Percentiles rank a stretch among this genome's conserved stretches.
Conservation (phyloP, 2,113 vertebrate genomes). For the Colistium nudipinnis region DNA sequence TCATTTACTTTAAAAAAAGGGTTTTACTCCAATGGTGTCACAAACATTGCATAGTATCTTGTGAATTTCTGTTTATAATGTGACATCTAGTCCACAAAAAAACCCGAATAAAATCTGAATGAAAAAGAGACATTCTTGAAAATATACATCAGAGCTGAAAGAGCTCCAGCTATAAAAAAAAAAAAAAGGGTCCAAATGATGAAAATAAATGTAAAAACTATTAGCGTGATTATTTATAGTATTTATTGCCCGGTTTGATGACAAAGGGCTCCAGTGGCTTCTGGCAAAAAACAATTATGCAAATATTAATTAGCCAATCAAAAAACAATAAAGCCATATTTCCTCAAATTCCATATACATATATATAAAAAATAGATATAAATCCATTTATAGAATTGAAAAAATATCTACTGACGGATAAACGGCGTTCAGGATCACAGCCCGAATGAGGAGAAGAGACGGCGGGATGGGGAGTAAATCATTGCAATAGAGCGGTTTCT, state of each 20-base stretch:
- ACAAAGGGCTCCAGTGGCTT: constrained; percentile 71
- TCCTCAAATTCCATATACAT: neutral
- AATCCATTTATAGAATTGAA: constrained; percentile 36
- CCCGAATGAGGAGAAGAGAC: constrained; percentile 45
- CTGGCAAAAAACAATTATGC: constrained; percentile 74
- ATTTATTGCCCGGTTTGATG: constrained; percentile 51
- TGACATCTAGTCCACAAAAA: neutral
- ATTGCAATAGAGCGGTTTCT: constrained; percentile 74
- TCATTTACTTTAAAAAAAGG: neutral
- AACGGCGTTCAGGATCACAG: constrained; percentile 42
- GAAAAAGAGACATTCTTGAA: neutral
- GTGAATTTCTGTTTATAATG: neutral
- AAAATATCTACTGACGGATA: constrained; percentile 44
- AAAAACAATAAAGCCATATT: constrained; percentile 67
- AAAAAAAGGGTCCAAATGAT: constrained; percentile 5
- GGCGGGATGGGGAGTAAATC: constrained; percentile 49
- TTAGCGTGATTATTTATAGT: constrained; percentile 10
- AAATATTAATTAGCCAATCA: constrained; percentile 79
- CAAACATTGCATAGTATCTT: neutral
- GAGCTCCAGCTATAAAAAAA: neutral
- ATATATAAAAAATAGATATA: neutral
- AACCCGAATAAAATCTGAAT: neutral
- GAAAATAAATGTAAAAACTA: constrained; percentile 16
- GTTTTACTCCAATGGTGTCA: neutral
- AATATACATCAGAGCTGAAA: neutral